Conservation (phyloP, 2,888 invertebrate genomes). For the Athetis lepigone region DNA sequence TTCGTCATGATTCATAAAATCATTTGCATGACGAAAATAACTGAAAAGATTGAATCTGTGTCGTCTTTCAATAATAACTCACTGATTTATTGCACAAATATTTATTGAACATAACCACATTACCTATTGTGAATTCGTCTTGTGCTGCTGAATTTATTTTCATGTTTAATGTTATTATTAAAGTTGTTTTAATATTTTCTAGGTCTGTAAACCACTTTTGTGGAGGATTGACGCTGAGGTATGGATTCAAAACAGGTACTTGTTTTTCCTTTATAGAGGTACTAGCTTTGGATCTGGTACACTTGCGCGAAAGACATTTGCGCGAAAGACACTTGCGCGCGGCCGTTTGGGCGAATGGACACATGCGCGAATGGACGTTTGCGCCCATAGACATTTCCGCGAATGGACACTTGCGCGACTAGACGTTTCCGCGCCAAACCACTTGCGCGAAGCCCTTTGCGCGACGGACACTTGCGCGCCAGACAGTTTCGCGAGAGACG, state of each 20-base stretch:
- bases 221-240: constrained; percentile 77
- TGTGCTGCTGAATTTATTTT: constrained; percentile 18
- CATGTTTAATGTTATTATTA: constrained; percentile 36
- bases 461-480: too few relatives aligned
- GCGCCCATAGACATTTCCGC: too few relatives aligned
- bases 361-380: too few relatives aligned
- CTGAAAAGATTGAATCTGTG: constrained; percentile 29
- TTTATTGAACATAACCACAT: constrained; percentile 31
- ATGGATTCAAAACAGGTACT: constrained; percentile 60
- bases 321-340: too few relatives aligned
- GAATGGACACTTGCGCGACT: too few relatives aligned
- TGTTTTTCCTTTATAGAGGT: constrained; percentile 10
- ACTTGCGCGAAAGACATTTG: too few relatives aligned
- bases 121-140: constrained; percentile 56
- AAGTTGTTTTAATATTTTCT: constrained; percentile 72
- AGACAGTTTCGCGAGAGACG: too few relatives aligned
- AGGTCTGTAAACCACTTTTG: constrained; percentile 84
- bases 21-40: constrained; percentile 45
- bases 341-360: too few relatives aligned
- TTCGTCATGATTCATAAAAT: constrained; percentile 6
- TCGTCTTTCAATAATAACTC: constrained; percentile 34
- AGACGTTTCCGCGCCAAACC: too few relatives aligned
- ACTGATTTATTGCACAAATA: constrained; percentile 52
- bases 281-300: too few relatives aligned
- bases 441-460: too few relatives aligned